Percentiles rank a stretch among this genome's conserved stretches.
phyloP scores from a whole-genome alignment of 2,113 vertebrate genomes.

The Oreochromis niloticus region DNA sequence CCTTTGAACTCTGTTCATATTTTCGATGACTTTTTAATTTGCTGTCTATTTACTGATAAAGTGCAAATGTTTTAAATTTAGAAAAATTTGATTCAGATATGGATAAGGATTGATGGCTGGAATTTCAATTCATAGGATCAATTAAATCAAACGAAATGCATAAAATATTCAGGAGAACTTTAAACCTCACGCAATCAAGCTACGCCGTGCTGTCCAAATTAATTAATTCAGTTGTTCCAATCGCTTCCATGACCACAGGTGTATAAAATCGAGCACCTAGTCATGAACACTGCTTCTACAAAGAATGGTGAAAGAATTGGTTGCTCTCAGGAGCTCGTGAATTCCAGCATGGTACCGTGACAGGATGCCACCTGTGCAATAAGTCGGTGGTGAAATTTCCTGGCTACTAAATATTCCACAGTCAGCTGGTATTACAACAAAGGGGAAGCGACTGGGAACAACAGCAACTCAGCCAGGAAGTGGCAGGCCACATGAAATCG shows the following conservation, averaged over 20 bases:
- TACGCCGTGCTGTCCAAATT: rapidly evolving
- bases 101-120: neutral
- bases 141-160: neutral
- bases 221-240: neutral
- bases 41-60: neutral
- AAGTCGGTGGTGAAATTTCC: neutral
- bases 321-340: neutral
- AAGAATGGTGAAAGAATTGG: rapidly evolving
- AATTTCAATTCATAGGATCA: neutral
- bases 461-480: neutral
- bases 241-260: neutral
- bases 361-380: neutral
- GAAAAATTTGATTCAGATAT: neutral
- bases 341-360: rapidly evolving
- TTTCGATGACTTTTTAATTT: neutral
- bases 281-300: neutral
- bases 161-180: neutral
- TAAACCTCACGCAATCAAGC: neutral
- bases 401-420: neutral
- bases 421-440: neutral
- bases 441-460: neutral
- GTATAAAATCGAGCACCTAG: neutral
- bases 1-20: neutral
- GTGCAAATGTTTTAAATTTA: neutral
- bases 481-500: neutral